Evolutionary conservation across 1,140 invertebrate species (phyloP), one percentile per base, ranked within the genome.

Genomic region (Babylonia areolata): DNA sequence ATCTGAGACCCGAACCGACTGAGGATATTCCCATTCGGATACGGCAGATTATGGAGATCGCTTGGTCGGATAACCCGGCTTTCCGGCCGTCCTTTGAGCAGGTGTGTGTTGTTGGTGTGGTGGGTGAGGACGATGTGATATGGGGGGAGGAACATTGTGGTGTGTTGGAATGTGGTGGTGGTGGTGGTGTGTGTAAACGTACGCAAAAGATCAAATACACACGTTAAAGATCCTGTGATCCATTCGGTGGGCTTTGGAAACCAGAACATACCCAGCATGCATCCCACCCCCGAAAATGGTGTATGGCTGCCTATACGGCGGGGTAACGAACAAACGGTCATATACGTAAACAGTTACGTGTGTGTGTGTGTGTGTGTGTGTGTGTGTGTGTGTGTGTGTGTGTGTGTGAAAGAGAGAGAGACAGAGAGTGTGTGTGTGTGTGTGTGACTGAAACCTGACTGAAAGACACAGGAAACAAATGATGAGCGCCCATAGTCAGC

Each of bases 41-140:
- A 37, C 78, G 88, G 17, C 81, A 88, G 28, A 80, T 91, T 28
- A 90, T 92, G 91, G 90, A 91, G 58, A 85, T 85, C 46, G 88
- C 87, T 11, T 92, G 91, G 91, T 85, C 89, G 6, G 87, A 88
- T 5, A 88, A 88, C 39, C 87, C 89, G 6, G 40, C 69, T 0
- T 82, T 71, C 1, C 46, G 91, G 73, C 89, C 91, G 15, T 88
- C 64, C 71, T 87, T 91, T 58, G 85, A 88, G 0, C 77, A 86
- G 64, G 88, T 92, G 11, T 15, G 42, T 5, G 42, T 6, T 46
- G 42, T 6, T n/a, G 15, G 42, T 46, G 42, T 5, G 42, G 42
- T 46, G 42, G 42, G 42, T 46, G 73, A 31, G 33, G 28, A 37
- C 9, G 33, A 37, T 11, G 73, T 31, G 37, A 31, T 12, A 5